phyloP scores from a whole-genome alignment of 1,140 invertebrate genomes.

The Zaprionus vittiger region DNA sequence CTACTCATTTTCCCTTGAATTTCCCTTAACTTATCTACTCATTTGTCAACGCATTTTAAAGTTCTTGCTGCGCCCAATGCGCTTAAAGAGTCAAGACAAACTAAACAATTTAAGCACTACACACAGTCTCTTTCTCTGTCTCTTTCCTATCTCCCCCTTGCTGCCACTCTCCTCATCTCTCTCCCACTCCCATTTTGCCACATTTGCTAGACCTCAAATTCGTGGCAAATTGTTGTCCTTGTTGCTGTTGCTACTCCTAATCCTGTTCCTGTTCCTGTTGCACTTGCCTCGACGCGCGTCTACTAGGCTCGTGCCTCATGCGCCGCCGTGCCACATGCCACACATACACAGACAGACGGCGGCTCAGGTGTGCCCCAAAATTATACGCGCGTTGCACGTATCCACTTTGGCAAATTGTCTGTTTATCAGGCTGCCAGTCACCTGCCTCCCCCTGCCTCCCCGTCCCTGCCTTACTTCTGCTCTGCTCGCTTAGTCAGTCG shows the following conservation, averaged over 20 bases:
- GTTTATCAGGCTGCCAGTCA: constrained; percentile 73
- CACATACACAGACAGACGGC: neutral
- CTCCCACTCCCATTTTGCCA: neutral
- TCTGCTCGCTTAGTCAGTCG: constrained; percentile 52
- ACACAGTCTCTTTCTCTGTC: neutral
- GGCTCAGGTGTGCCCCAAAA: constrained; percentile 72
- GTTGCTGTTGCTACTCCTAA: constrained; percentile 50
- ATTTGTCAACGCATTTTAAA: neutral
- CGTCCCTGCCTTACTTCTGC: neutral
- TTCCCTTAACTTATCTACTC: neutral
- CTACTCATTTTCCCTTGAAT: no score
- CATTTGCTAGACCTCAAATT: constrained; percentile 4
- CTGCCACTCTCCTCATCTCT: neutral
- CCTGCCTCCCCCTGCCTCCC: no score
- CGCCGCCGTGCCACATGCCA: constrained; percentile 6
- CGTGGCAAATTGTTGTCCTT: constrained; percentile 13
- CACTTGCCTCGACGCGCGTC: constrained; percentile 45
- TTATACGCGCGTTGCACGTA: constrained; percentile 76
- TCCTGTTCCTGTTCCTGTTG: constrained; percentile 50
- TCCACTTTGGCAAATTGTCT: constrained; percentile 81
- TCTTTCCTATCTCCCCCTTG: neutral
- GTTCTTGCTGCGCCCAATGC: neutral
- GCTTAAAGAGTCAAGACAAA: constrained; percentile 4
- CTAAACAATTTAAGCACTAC: neutral
- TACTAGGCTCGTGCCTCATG: constrained; percentile 52